Evolutionary conservation across 2,113 vertebrate genomes (phyloP).

Genomic region (Ameiurus melas): DNA sequence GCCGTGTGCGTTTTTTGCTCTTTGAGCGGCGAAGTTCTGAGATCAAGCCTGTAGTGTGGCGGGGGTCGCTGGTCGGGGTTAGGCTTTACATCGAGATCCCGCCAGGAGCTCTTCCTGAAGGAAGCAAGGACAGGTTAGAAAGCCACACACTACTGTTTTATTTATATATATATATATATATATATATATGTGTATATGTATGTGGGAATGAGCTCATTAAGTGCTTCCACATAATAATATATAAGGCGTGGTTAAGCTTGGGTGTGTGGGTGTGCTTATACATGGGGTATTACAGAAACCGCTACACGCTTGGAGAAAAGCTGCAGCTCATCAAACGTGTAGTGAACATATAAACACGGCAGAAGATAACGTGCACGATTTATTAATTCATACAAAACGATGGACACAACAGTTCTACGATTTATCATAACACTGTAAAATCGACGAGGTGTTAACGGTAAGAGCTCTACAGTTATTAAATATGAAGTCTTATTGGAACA

Average conservation of each 20-base stretch:
- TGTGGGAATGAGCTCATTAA: neutral
- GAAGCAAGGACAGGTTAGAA: conserved; percentile 93
- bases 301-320: neutral
- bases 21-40: conserved; percentile 87
- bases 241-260: neutral
- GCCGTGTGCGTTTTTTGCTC: conserved; percentile 86
- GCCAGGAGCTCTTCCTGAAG: conserved; percentile 88
- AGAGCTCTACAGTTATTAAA: neutral
- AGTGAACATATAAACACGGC: neutral
- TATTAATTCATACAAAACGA: neutral
- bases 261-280: neutral
- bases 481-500: neutral
- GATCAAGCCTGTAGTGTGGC: conserved; percentile 85
- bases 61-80: conserved; percentile 83
- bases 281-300: neutral
- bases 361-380: neutral
- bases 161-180: too few relatives aligned
- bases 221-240: neutral
- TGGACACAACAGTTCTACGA: neutral
- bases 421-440: neutral
- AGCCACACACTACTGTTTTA: neutral
- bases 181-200: too few relatives aligned
- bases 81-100: conserved; percentile 92
- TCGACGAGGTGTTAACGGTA: neutral
- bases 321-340: neutral